Base-by-base conservation (phyloP, 2,797 vertebrate species). In the Leucoraja ocellata region DNA sequence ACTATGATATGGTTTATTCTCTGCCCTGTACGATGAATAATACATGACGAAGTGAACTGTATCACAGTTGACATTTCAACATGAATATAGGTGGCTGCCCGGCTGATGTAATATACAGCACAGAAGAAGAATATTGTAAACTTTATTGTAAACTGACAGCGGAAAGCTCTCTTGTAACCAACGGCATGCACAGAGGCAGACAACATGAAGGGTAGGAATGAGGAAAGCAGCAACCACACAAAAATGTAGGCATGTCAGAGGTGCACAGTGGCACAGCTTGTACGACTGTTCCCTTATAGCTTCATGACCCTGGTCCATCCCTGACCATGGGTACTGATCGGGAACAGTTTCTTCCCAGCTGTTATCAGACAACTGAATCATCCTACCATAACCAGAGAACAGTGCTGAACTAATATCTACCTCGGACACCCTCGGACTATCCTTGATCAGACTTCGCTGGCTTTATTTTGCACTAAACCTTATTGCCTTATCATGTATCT, bases 21-120 rank as follows among this genome's bases (percentile, higher is more conserved):
- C 61, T 88, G 63, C n/a, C 14, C 61, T 88, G n/a, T 14, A 21
- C 84, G 10, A 88, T 68, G 84, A 88, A 88, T 88, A 88, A 65
- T 54, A n/a, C 84, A 88, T 36, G 3, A 88, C 4, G 84, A 68
- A 88, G 61, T 68, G 84, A 88, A 88, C 84, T 88, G 61, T 88
- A 63, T 88, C 84, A 68, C 84, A 88, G 84, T n/a, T 88, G 84
- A 88, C 84, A 88, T 88, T 88, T 88, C n/a, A 9, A 88, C 63
- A 88, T 88, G 84, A 88, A 88, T 88, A 88, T 88, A 63, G 84
- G 63, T 68, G 84, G 84, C 84, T 68, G 84, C 84, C 61, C 21
- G 84, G 13, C 84, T 68, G n/a, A 36, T 88, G 84, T 88, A 68
- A 88, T 88, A 65, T 88, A 65, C 84, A 32, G 16, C 84, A 65